phyloP scores from a whole-genome alignment of 2,888 invertebrate genomes.

The Apamea crenata region DNA sequence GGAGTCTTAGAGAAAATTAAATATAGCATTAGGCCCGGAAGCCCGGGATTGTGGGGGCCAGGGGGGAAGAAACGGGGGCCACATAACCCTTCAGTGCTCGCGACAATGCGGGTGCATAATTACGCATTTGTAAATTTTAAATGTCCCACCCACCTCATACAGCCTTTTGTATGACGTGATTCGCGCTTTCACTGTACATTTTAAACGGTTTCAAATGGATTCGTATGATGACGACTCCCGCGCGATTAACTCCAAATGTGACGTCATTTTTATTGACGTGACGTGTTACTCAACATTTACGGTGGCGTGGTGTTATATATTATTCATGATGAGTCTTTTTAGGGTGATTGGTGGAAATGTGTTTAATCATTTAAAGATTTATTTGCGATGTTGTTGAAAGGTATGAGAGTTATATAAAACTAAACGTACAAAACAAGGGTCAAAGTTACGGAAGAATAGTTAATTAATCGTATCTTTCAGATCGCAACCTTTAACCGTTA shows the following conservation, averaged over 20 bases:
- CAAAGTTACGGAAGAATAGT: constrained; percentile 35
- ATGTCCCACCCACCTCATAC: constrained; percentile 89
- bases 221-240: constrained; percentile 83
- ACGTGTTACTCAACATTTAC: constrained; percentile 68
- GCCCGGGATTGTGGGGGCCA: constrained; percentile 82
- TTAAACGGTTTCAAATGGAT: constrained; percentile 85
- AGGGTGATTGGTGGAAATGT: background rate
- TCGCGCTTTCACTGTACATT: constrained; percentile 84
- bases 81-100: constrained; percentile 84
- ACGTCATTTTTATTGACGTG: constrained; percentile 75
- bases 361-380: background rate
- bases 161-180: constrained; percentile 89
- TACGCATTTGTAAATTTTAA: constrained; percentile 91
- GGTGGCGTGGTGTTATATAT: constrained; percentile 18
- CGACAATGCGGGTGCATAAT: constrained; percentile 91
- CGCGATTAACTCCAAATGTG: constrained; percentile 83
- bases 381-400: background rate
- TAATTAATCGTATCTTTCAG: constrained; percentile 66
- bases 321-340: constrained; percentile 18
- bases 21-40: constrained; percentile 91
- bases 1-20: constrained; percentile 91
- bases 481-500: constrained; percentile 70
- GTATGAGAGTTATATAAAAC: constrained; percentile 2
- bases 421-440: constrained; percentile 20
- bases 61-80: constrained; percentile 75